These are phyloP conservation scores for Eretmochelys imbricata DNA, from an alignment of 2,113 vertebrate species.

Conservation along the genomic window DNA sequence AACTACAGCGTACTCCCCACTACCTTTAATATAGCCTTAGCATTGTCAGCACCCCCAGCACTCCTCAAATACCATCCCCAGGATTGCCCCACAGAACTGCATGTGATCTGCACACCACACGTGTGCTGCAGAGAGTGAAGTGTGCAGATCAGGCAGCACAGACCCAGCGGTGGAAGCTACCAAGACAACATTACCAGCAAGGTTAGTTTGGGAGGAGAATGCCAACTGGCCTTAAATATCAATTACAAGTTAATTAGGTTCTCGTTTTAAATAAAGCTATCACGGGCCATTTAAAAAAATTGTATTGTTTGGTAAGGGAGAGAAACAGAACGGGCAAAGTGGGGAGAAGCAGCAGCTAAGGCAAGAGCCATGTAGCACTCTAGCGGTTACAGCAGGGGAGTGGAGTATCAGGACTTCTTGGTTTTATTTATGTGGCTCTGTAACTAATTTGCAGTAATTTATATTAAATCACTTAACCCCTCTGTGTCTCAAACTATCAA, in stretches of 20 bases:
- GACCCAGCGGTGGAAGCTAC: neutral
- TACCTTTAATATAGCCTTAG: neutral
- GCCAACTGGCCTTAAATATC: neutral
- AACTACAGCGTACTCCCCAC: neutral
- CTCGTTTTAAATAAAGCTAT: neutral
- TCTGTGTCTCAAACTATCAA: neutral
- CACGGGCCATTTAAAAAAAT: neutral
- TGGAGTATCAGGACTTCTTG: neutral
- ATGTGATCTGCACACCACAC: neutral
- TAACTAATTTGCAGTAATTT: neutral
- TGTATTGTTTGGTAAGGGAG: neutral
- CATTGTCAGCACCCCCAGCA: neutral
- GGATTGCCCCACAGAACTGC: neutral
- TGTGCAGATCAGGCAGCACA: neutral
- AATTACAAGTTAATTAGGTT: neutral
- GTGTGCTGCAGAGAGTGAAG: neutral
- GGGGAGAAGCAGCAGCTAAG: neutral
- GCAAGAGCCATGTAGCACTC: neutral
- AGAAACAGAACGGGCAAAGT: neutral
- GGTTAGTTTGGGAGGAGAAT: neutral
- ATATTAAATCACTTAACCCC: neutral
- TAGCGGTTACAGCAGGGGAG: neutral
- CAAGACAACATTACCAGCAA: neutral
- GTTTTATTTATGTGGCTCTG: neutral
- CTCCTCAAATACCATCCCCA: neutral